Conservation (phyloP, 53 echinoderm and acorn worm species). For the Actinopyga echinites region DNA sequence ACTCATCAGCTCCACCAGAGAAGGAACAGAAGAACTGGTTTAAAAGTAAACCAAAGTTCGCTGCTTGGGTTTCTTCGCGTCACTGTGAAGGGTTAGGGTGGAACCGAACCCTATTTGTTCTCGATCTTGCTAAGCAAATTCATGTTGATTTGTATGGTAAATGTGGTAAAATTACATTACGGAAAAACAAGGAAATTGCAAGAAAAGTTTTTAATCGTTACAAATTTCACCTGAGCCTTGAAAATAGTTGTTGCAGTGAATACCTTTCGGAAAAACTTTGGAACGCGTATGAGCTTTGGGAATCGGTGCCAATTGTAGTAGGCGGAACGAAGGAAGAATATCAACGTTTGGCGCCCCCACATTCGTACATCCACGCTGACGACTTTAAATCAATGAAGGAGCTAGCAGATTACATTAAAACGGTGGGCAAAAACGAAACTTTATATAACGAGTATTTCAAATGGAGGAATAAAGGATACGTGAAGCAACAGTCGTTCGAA, state of each 20-base stretch:
- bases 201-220: background rate
- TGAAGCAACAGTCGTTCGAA: background rate
- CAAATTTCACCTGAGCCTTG: conserved; percentile 10
- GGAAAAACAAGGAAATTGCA: background rate
- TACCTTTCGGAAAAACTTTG: conserved; percentile 22
- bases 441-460: conserved; percentile 20
- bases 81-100: conserved; percentile 8
- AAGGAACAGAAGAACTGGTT: background rate
- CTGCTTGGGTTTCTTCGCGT: background rate
- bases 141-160: conserved; percentile 9
- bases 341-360: background rate
- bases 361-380: conserved; percentile 20
- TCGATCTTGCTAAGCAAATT: background rate
- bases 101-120: conserved; percentile 5
- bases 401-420: conserved; percentile 2
- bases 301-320: background rate
- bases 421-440: conserved; percentile 2
- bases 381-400: conserved; percentile 28
- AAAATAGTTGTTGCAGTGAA: too few species aligned
- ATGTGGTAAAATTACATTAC: background rate
- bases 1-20: background rate
- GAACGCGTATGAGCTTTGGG: background rate
- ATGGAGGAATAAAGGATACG: conserved; percentile 1
- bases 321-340: conserved; percentile 28
- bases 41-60: conserved; percentile 1